These are phyloP conservation scores for Pogona vitticeps DNA, from an alignment of 2,113 vertebrate genomes.

Conservation along the genomic window DNA sequence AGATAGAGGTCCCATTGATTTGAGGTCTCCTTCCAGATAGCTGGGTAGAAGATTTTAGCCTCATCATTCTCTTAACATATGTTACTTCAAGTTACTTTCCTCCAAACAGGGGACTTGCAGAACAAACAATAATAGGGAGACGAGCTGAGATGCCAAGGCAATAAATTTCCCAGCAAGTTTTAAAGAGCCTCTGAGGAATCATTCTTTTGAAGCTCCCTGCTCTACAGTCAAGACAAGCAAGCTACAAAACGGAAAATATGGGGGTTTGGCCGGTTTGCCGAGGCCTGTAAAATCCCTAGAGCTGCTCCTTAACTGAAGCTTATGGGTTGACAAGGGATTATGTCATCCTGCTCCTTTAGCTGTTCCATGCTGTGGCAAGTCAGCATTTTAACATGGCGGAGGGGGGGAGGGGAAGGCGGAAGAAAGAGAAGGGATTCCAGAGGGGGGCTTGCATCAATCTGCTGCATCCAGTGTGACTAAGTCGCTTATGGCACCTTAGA, in stretches of 20 bases:
- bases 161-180: not conserved
- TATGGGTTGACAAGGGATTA: not conserved
- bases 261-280: not conserved
- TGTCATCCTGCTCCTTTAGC: conserved; percentile 13
- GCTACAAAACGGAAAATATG: not conserved
- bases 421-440: not conserved
- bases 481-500: no score
- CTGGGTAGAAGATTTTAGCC: not conserved
- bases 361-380: not conserved
- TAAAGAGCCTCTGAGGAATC: not conserved
- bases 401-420: not conserved
- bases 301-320: not conserved
- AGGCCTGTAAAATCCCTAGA: conserved; percentile 4
- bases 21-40: not conserved
- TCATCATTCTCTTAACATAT: not conserved
- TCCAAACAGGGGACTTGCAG: not conserved
- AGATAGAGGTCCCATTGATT: not conserved
- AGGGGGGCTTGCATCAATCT: not conserved
- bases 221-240: not conserved
- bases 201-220: not conserved
- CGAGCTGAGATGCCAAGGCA: not conserved
- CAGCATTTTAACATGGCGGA: fast-evolving
- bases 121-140: not conserved
- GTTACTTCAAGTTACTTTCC: not conserved
- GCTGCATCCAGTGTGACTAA: no score